Base-by-base conservation (phyloP, 2,797 vertebrate species). In the Xyrichtys novacula region DNA sequence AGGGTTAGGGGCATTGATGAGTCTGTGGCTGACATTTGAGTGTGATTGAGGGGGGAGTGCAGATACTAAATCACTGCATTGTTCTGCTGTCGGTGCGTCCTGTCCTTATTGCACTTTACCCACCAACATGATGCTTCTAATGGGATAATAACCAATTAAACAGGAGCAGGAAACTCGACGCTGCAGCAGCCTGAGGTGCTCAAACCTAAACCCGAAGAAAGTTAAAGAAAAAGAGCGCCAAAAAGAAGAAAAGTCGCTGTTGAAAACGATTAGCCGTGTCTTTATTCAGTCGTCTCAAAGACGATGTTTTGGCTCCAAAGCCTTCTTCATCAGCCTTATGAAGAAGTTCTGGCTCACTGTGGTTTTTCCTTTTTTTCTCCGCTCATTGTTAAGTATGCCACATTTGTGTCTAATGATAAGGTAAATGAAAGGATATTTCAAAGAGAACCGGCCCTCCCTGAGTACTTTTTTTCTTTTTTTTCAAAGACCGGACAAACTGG, bases 401-500 rank as follows among this genome's bases (percentile, higher is more conserved):
- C 80, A 63, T 88, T 91, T 88, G 85, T 86, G 86, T 90, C 84
- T 90, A 83, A 93, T 86, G 89, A 93, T 85, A 74, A 78, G 84
- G 91, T 90, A 89, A 92, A 94, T 89, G 89, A 89, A 93, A 89
- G 95, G 91, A 88, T 84, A 92, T 94, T 95, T 95, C 93, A 93
- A 90, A 92, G 86, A 72, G 74, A 82, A 55, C 66, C 71, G 91
- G 92, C 94, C 94, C 88, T 94, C 92, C 88, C 84, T 80, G 92
- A 92, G 90, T 88, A 91, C 23, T 34, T 75, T 79, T 73, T 79
- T 47, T 65, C 90, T 69, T 63, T 70, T 73, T 67, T 93, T 89
- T 91, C 88, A 95, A 95, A 94, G 93, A 95, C 92, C 88, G 95
- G 94, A 95, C 93, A 95, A 96, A 96, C 95, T 94, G 93, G 95